Evolutionary conservation across 2,888 invertebrate genomes (phyloP).

Genomic region (Lasius fuliginosus): DNA sequence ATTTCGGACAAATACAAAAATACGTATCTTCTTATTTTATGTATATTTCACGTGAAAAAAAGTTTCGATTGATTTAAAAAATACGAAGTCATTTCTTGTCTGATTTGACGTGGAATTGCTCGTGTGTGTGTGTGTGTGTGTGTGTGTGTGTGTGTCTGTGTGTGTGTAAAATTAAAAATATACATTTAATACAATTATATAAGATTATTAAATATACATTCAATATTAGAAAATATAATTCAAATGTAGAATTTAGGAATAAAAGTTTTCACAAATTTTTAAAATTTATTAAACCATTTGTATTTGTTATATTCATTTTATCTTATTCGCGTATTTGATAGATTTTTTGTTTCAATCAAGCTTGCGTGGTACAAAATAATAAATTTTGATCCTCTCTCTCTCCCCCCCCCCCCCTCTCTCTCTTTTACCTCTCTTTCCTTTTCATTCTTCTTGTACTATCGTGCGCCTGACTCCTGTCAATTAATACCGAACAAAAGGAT

Average conservation of each 20-base stretch:
- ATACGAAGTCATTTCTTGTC: too few species aligned
- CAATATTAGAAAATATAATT: background rate
- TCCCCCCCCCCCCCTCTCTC: background rate
- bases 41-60: too few species aligned
- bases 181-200: too few species aligned
- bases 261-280: background rate
- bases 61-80: too few species aligned
- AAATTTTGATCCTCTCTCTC: conserved; percentile 15
- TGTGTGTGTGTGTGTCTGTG: too few species aligned
- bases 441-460: background rate
- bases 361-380: conserved; percentile 15
- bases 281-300: background rate
- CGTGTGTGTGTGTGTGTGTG: too few species aligned
- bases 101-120: too few species aligned
- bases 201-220: background rate
- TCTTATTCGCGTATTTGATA: background rate
- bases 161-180: too few species aligned
- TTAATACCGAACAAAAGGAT: conserved; percentile 62
- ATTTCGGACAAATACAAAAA: too few species aligned
- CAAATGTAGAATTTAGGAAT: background rate
- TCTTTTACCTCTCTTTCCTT: background rate
- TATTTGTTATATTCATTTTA: background rate
- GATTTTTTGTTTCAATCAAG: background rate
- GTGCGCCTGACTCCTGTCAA: conserved; percentile 52
- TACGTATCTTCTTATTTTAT: too few species aligned